Conservation (phyloP, 2,888 invertebrate species). For the Idaea biselata region DNA sequence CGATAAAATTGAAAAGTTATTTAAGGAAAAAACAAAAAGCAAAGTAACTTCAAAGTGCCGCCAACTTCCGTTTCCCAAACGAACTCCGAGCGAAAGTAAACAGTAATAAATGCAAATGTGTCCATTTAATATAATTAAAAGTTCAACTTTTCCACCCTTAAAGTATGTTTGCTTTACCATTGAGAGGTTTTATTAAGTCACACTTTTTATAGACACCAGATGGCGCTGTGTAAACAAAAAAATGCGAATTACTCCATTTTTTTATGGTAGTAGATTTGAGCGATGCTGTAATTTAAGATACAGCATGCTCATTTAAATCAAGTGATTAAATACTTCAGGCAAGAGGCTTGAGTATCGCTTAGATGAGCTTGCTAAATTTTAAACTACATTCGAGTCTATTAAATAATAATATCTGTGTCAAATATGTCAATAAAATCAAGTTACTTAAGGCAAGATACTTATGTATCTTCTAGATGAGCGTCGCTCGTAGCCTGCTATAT, state of each 20-base stretch:
- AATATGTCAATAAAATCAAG: too few relatives aligned
- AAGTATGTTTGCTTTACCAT: not conserved
- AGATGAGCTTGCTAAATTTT: too few relatives aligned
- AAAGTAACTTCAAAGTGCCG: not conserved
- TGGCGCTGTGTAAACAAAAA: not conserved
- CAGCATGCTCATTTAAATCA: too few relatives aligned
- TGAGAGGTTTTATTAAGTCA: not conserved
- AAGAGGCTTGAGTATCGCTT: too few relatives aligned
- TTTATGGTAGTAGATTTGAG: not conserved
- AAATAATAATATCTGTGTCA: too few relatives aligned
- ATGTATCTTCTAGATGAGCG: too few relatives aligned
- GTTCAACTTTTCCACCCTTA: not conserved
- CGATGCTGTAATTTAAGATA: not conserved
- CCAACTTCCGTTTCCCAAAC: not conserved
- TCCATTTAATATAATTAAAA: conserved; percentile 1
- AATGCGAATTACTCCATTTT: not conserved
- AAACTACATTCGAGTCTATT: too few relatives aligned
- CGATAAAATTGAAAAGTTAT: too few relatives aligned
- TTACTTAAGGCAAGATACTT: too few relatives aligned
- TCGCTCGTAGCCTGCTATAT: too few relatives aligned
- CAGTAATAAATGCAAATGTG: not conserved
- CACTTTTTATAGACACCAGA: not conserved
- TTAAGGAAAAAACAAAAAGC: not conserved
- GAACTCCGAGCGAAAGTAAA: not conserved
- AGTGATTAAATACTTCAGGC: too few relatives aligned